These are phyloP conservation scores for Notamacropus eugenii DNA, from an alignment of 2,797 vertebrate species.

Conservation along the genomic window DNA sequence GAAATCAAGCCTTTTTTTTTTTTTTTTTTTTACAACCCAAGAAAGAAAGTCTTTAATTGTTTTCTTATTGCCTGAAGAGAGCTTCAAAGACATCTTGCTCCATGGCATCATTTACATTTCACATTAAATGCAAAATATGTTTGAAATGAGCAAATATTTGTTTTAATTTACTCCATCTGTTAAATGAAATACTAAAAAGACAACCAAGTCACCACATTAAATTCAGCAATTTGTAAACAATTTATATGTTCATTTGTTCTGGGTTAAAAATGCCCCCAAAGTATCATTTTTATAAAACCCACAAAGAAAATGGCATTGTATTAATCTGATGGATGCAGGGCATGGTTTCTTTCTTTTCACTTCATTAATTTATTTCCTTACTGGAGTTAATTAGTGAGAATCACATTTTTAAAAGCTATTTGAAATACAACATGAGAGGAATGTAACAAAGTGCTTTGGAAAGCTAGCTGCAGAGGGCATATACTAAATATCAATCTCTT, in stretches of 20 bases:
- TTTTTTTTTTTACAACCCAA: conserved; percentile 77
- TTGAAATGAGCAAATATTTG: conserved; percentile 83
- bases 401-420: conserved; percentile 79
- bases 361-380: conserved; percentile 86
- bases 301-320: conserved; percentile 81
- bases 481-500: conserved; percentile 47
- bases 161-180: conserved; percentile 87
- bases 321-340: conserved; percentile 78
- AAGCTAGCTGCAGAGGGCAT: conserved; percentile 65
- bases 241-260: conserved; percentile 84
- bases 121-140: conserved; percentile 85
- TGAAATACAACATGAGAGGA: conserved; percentile 67
- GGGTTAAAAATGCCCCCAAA: conserved; percentile 85
- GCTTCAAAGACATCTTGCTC: conserved; percentile 78
- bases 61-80: conserved; percentile 81
- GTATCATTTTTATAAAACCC: conserved; percentile 82
- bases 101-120: conserved; percentile 85
- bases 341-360: conserved; percentile 75
- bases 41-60: conserved; percentile 74
- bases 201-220: conserved; percentile 84
- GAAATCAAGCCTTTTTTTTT: too few species aligned
- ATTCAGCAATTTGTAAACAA: conserved; percentile 85
- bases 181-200: conserved; percentile 82
- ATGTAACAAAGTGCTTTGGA: conserved; percentile 64
- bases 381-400: conserved; percentile 83